phyloP scores from a whole-genome alignment of 2,888 invertebrate species.

The Epirrita christyi region DNA sequence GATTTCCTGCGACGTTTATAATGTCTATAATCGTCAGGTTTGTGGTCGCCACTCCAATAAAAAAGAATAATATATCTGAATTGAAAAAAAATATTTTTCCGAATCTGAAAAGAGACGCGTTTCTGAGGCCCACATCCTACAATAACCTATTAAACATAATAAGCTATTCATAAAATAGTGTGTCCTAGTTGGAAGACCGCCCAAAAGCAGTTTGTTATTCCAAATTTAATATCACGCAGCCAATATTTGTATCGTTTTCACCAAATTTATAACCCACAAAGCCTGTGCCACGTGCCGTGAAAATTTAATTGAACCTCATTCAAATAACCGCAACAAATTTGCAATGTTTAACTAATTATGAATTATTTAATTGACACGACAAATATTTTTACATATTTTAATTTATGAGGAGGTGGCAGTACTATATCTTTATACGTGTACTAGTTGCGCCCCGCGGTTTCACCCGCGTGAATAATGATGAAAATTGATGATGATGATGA shows the following conservation, averaged over 20 bases:
- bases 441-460: too few species aligned
- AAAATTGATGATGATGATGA: too few species aligned
- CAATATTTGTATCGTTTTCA: slow-evolving; percentile 20
- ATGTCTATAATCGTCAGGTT: too few species aligned
- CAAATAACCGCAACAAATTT: slow-evolving; percentile 19
- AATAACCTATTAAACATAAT: too few species aligned
- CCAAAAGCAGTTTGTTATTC: slow-evolving; percentile 11
- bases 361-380: not conserved
- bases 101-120: too few species aligned
- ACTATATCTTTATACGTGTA: too few species aligned
- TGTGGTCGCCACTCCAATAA: too few species aligned
- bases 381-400: slow-evolving; percentile 4
- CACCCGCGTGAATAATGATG: too few species aligned
- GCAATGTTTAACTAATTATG: slow-evolving; percentile 5
- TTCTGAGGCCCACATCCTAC: too few species aligned
- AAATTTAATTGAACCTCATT: slow-evolving; percentile 24
- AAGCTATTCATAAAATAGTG: not conserved
- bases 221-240: slow-evolving; percentile 14
- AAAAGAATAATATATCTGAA: too few species aligned
- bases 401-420: not conserved
- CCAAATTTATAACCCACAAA: slow-evolving; percentile 24
- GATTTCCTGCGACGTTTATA: too few species aligned
- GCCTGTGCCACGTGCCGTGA: slow-evolving; percentile 14
- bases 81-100: too few species aligned
- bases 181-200: slow-evolving; percentile 5